Conservation (phyloP, 2,888 invertebrate genomes). For the Formica aserva region DNA sequence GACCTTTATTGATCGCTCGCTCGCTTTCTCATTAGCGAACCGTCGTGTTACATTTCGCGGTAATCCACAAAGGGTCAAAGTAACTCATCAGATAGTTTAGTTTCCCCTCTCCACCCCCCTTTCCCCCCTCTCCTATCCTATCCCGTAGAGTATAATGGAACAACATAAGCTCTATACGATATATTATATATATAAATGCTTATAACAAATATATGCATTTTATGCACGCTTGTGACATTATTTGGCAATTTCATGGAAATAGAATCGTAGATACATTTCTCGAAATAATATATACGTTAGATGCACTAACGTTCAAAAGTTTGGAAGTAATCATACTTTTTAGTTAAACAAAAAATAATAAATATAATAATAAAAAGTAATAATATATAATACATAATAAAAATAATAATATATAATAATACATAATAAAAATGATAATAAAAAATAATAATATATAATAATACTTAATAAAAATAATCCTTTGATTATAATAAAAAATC, state of each 20-base stretch:
- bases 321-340: too few relatives aligned
- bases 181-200: too few relatives aligned
- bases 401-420: too few relatives aligned
- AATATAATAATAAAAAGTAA: too few relatives aligned
- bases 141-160: neutral
- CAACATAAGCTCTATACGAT: neutral
- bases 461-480: too few relatives aligned
- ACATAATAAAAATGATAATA: too few relatives aligned
- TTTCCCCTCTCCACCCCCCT: conserved; percentile 4
- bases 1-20: conserved; percentile 59
- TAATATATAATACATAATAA: too few relatives aligned
- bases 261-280: neutral
- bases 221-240: neutral
- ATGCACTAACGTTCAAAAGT: too few relatives aligned
- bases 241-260: neutral
- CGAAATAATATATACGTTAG: neutral
- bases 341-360: too few relatives aligned
- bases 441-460: too few relatives aligned
- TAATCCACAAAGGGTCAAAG: conserved; percentile 27
- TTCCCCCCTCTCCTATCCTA: neutral
- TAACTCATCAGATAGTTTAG: conserved; percentile 22
- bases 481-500: too few relatives aligned
- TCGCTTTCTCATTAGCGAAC: conserved; percentile 36
- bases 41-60: neutral
- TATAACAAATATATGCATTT: neutral